Evolutionary conservation across 1,140 invertebrate genomes (phyloP), one percentile per base, ranked within the genome.

Genomic region (Psilanteris sp.): DNA sequence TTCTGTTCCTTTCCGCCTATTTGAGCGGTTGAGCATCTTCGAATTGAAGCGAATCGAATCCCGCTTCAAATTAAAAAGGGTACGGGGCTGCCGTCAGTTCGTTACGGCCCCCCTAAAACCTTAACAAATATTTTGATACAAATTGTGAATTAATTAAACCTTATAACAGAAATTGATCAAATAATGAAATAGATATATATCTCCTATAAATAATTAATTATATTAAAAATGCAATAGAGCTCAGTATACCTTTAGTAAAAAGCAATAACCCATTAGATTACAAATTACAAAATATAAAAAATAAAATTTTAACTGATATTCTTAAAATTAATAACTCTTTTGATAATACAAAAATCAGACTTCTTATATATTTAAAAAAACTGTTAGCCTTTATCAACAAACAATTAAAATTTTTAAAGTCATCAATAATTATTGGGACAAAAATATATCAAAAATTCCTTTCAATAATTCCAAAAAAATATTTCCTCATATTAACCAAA

Each of bases 401-500:
- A 15, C 9, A 34, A 46, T 4, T 59, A 10, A 59, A 59, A 44
- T 4, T 10, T 11, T 11, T 9, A 5, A 44, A 11, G 0, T 34
- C 39, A 15, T 61, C 6, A 62, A 8, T 18, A 13, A 13, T 20
- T 32, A 16, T 7, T 41, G 34, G 41, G 0, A 29, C 1, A 50
- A 20, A 14, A 54, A 59, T 27, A 44, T 66, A 1, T 13, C 52
- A 52, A 73, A 48, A 9, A 64, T 64, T 5, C 9, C 36, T 0
- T 1, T 4, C 0, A 57, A 57, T 4, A n/a, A 73, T 7, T 14
- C 43, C 8, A 16, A 52, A 14, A 27, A 54, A 10, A 64, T 72
- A 32, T 72, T 55, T 27, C 57, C 68, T 3, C 39, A 62, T 55
- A 22, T 62, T 6, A 72, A 72, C 18, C 5, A 27, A 32, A 52